These are phyloP conservation scores for Lydus trimaculatus DNA, from an alignment of 2,888 invertebrate species.

Conservation along the genomic window DNA sequence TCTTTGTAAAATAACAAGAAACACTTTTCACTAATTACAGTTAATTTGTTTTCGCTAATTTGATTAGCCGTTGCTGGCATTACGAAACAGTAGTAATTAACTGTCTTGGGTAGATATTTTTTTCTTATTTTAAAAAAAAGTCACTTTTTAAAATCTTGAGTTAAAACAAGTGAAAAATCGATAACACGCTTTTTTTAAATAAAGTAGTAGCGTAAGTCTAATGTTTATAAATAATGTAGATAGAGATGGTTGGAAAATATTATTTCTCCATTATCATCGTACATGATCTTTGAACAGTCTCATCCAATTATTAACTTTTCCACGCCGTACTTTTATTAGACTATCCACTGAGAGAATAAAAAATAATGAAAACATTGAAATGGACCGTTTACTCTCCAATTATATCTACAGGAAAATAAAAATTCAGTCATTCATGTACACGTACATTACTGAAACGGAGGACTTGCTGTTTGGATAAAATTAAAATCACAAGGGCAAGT, in stretches of 20 bases:
- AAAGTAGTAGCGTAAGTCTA: neutral
- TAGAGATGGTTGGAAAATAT: neutral
- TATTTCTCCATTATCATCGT: neutral
- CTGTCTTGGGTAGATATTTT: neutral
- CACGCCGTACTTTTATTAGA: neutral
- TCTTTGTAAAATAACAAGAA: neutral
- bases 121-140: no score
- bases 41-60: neutral
- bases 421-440: neutral
- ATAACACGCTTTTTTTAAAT: no score
- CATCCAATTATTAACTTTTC: neutral
- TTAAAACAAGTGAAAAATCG: neutral
- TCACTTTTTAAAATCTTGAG: neutral
- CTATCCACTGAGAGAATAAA: neutral
- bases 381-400: neutral
- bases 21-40: neutral
- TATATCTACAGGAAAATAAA: neutral
- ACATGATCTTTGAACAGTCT: neutral
- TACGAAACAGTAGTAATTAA: neutral
- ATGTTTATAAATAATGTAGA: neutral
- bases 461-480: no score
- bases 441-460: neutral
- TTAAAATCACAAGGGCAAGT: no score
- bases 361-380: constrained; percentile 4
- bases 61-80: neutral